Percentiles rank a stretch among this genome's conserved stretches.
Conservation (phyloP, 2,113 vertebrate genomes). For the Phoenicopterus ruber region DNA sequence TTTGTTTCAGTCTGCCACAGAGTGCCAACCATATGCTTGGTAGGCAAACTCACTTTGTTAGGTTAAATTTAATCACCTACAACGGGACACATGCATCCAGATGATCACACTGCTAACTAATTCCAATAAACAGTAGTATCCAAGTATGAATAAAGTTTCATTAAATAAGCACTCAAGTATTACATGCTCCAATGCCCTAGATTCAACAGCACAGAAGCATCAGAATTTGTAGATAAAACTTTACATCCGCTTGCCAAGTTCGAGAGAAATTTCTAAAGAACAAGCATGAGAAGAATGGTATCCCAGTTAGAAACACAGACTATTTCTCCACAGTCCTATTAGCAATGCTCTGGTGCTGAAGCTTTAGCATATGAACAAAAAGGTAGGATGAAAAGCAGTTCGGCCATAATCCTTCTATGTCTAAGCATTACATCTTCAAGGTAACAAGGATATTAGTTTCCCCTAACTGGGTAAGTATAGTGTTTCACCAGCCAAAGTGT, state of each 20-base stretch:
- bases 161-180: background rate
- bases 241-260: background rate
- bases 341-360: background rate
- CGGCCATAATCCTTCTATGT: background rate
- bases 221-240: background rate
- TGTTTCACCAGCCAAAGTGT: background rate
- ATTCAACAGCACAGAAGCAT: background rate
- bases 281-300: background rate
- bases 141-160: background rate
- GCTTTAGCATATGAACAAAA: background rate
- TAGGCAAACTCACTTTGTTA: background rate
- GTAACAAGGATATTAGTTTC: background rate
- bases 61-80: background rate
- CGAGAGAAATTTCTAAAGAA: background rate
- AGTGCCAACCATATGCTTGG: background rate
- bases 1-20: background rate
- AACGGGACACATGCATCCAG: background rate
- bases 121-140: background rate
- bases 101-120: background rate
- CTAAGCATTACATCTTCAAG: background rate
- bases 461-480: background rate
- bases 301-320: background rate
- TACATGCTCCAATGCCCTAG: background rate
- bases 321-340: background rate
- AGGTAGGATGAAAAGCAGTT: background rate